A percentile compares a stretch with the other conserved stretches of the same genome.
phyloP scores from a whole-genome alignment of 2,797 vertebrate species.

The Anguilla anguilla region DNA sequence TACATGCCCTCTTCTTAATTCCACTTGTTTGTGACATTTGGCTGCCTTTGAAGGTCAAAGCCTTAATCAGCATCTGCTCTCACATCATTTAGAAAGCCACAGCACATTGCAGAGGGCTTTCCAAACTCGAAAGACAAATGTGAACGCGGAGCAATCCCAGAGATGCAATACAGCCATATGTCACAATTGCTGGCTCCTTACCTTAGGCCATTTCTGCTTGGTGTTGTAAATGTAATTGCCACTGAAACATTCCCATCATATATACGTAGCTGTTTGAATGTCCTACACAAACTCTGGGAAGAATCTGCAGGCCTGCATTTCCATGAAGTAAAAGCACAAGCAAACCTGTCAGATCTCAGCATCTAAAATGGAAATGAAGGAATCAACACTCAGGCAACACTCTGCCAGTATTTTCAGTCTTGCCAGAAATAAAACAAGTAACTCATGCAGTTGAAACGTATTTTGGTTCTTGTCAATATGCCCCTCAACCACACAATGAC shows the following conservation, averaged over 20 bases:
- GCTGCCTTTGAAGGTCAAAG: background rate
- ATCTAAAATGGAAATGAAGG: background rate
- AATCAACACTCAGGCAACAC: background rate
- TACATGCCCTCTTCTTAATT: background rate
- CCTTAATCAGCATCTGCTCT: background rate
- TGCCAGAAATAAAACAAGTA: background rate
- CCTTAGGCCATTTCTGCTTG: background rate
- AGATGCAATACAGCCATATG: background rate
- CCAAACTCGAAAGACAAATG: background rate
- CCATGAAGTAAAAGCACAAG: background rate
- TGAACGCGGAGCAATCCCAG: background rate
- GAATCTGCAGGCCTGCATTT: background rate
- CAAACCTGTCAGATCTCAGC: background rate
- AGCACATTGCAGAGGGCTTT: background rate
- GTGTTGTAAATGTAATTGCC: background rate
- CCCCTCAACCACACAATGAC: background rate
- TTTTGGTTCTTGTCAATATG: background rate
- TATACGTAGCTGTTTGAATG: background rate
- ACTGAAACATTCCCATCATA: background rate
- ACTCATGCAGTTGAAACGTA: background rate
- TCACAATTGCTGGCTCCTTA: background rate
- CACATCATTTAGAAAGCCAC: background rate
- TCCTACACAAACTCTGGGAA: background rate
- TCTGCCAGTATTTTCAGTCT: background rate
- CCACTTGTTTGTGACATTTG: background rate